phyloP scores from a whole-genome alignment of 2,888 invertebrate species.

The Patella pellucida region DNA sequence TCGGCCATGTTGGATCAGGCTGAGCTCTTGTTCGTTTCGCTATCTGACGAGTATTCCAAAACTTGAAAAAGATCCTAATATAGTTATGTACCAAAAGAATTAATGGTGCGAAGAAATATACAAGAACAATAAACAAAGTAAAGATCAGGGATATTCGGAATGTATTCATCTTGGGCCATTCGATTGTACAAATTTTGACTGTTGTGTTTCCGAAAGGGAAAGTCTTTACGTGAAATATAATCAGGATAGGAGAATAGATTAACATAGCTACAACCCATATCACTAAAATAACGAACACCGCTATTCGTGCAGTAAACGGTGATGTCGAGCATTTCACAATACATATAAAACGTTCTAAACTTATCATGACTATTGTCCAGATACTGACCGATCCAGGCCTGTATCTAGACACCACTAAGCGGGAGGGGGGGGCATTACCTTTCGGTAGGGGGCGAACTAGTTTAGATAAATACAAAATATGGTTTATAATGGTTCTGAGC shows the following conservation, averaged over 20 bases:
- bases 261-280: conserved; percentile 43
- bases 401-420: too few species aligned
- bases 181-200: conserved; percentile 50
- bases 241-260: conserved; percentile 43
- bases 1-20: neutral
- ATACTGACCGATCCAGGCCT: conserved; percentile 52
- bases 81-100: conserved; percentile 45
- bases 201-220: conserved; percentile 32
- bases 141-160: conserved; percentile 39
- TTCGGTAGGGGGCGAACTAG: too few species aligned
- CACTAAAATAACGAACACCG: conserved; percentile 34
- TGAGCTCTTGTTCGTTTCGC: conserved; percentile 15
- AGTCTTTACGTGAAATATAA: conserved; percentile 45
- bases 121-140: conserved; percentile 29
- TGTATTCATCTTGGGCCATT: conserved; percentile 44
- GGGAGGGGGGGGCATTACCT: too few species aligned
- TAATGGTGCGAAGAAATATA: conserved; percentile 46
- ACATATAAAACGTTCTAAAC: conserved; percentile 52
- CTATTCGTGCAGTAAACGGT: conserved; percentile 37
- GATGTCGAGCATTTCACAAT: conserved; percentile 39
- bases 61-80: conserved; percentile 44
- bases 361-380: conserved; percentile 59
- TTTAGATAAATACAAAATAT: too few species aligned
- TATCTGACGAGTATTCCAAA: conserved; percentile 36
- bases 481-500: too few species aligned